These are phyloP conservation scores for Ataeniobius toweri DNA, from an alignment of 2,797 vertebrate genomes.

Conservation along the genomic window DNA sequence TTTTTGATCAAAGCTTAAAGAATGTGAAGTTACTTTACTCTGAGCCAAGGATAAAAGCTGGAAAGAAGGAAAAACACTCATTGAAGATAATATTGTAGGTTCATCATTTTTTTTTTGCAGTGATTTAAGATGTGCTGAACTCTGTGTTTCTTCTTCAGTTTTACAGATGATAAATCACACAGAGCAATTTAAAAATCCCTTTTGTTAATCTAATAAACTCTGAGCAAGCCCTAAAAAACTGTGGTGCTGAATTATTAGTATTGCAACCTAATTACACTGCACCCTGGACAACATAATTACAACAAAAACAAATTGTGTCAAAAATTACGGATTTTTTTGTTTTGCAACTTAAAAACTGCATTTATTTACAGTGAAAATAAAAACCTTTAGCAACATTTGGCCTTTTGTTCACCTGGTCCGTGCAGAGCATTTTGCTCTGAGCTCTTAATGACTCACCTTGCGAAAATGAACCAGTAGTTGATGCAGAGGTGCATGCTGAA, in stretches of 20 bases:
- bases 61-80: constrained; percentile 4
- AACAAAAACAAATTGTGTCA: constrained; percentile 17
- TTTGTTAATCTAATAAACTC: constrained; percentile 47
- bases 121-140: constrained; percentile 23
- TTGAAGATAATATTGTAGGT: constrained; percentile 52
- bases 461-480: constrained; percentile 45
- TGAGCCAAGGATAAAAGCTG: constrained; percentile 24
- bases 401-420: constrained; percentile 44
- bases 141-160: constrained; percentile 24
- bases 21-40: constrained; percentile 12
- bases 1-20: constrained; percentile 49
- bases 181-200: constrained; percentile 44
- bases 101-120: constrained; percentile 32
- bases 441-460: constrained; percentile 58
- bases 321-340: not conserved
- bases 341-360: constrained; percentile 2
- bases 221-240: constrained; percentile 13
- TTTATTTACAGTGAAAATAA: constrained; percentile 9
- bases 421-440: constrained; percentile 36
- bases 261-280: constrained; percentile 26
- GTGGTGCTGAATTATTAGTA: constrained; percentile 24
- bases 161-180: constrained; percentile 55
- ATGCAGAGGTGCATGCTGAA: constrained; percentile 35
- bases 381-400: constrained; percentile 16
- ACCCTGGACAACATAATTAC: constrained; percentile 20